phyloP scores from a whole-genome alignment of 2,797 vertebrate genomes.

The Benthosema pterotum region DNA sequence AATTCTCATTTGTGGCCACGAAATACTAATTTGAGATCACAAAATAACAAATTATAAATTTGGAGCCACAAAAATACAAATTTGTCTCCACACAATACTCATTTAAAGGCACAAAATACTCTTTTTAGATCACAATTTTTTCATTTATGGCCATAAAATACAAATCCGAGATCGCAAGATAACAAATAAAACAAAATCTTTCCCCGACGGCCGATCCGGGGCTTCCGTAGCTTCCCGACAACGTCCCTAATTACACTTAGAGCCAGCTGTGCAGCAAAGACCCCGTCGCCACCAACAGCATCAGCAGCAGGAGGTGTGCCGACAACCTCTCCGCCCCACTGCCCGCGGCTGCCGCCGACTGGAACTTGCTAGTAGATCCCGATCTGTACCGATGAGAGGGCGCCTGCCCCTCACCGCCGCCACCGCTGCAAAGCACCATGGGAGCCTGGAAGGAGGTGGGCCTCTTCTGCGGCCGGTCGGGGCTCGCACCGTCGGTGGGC shows the following conservation, averaged over 20 bases:
- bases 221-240: too few relatives aligned
- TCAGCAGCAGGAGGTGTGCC: conserved; percentile 39
- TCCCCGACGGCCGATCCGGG: too few relatives aligned
- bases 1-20: too few relatives aligned
- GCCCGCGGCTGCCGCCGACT: conserved; percentile 39
- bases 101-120: too few relatives aligned
- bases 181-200: too few relatives aligned
- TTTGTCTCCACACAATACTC: too few relatives aligned
- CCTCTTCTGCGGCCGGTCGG: conserved; percentile 80
- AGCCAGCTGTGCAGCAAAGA: conserved; percentile 55
- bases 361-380: conserved; percentile 58
- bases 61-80: too few relatives aligned
- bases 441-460: conserved; percentile 91
- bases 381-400: conserved; percentile 32
- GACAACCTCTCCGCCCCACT: conserved; percentile 53
- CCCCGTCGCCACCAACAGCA: conserved; percentile 51
- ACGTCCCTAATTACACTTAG: conserved; percentile 47
- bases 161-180: too few relatives aligned
- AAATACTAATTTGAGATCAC: too few relatives aligned
- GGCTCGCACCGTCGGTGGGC: conserved; percentile 90
- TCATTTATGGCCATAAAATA: too few relatives aligned
- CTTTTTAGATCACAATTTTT: too few relatives aligned
- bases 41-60: too few relatives aligned
- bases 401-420: conserved; percentile 53
- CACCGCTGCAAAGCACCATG: conserved; percentile 81